Base-by-base conservation (phyloP, 1,140 invertebrate species). In the Drosophila busckii region DNA sequence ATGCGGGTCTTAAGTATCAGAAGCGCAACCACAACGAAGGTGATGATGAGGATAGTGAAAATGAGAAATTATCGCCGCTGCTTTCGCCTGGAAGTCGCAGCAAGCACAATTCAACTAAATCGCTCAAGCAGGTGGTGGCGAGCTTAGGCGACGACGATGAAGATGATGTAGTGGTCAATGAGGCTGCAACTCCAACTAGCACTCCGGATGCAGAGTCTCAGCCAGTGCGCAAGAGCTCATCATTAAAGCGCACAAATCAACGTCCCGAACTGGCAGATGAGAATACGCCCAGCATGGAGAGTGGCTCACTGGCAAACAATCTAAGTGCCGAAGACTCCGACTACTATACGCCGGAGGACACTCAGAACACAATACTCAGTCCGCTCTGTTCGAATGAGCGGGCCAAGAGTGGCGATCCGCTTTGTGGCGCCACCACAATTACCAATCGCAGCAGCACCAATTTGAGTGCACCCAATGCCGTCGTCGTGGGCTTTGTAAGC, bases 41-140 rank as follows among this genome's bases (percentile, higher is more conserved):
- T 28, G 88, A 90, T 40, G 93, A 94, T 82, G 93, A 93, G 65
- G 94, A 95, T 70, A 95, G 93, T 68, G 94, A 95, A 85, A 92
- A 92, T 15, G 94, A 95, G 84, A 92, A 94, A 70, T 85, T 94
- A 12, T 95, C 94, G 20, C 94, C 94, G 3, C 85, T 95, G 2
- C 88, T 95, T 3, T 91, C 92, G 25, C 89, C 90, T 2, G 85
- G 88, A 32, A 90, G 59, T 23, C 71, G 76, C 45, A 63, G 38
- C 42, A 66, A 75, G 26, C 70, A 65, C 19, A 41, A 35, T 10
- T 70, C 64, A 1, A 66, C n/a, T 19, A 82, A 82, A 25, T 66
- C 76, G 0, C 40, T 82, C 2, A 82, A 82, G 28, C 61, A 67
- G 25, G 76, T 70, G 20, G 75, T 70, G 0, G 70, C 66, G 9